These are phyloP conservation scores for Benthosema pterotum DNA, from an alignment of 2,797 vertebrate genomes.

Conservation along the genomic window DNA sequence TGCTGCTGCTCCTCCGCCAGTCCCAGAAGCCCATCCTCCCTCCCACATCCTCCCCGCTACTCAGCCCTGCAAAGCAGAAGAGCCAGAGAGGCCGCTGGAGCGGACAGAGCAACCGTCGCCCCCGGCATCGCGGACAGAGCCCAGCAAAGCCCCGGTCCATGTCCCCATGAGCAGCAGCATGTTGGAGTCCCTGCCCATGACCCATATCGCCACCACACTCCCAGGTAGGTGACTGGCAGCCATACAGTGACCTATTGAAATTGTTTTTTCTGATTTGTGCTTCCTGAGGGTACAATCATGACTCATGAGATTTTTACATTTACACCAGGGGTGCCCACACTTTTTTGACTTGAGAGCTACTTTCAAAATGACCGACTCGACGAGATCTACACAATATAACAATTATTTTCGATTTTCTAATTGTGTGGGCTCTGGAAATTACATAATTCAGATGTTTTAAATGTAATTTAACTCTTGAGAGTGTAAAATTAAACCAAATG, in stretches of 20 bases:
- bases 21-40: constrained; percentile 68
- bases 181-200: constrained; percentile 67
- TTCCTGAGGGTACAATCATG: too few species aligned
- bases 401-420: too few species aligned
- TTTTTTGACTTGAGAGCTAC: too few species aligned
- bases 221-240: constrained; percentile 55
- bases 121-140: constrained; percentile 65
- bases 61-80: constrained; percentile 64
- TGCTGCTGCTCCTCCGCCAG: constrained; percentile 64
- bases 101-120: constrained; percentile 50
- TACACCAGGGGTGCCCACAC: too few species aligned
- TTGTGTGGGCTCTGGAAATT: too few species aligned
- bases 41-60: constrained; percentile 64
- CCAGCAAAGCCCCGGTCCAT: constrained; percentile 70
- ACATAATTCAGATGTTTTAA: too few species aligned
- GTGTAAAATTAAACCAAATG: too few species aligned
- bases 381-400: too few species aligned
- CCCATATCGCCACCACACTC: constrained; percentile 63
- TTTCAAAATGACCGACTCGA: too few species aligned
- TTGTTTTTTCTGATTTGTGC: too few species aligned
- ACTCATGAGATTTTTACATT: too few species aligned
- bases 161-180: constrained; percentile 68
- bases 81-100: constrained; percentile 62
- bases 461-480: too few species aligned
- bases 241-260: not conserved